Percentiles rank a stretch among this genome's conserved stretches.
Evolutionary conservation across 1,140 invertebrate genomes (phyloP).

Genomic region (Drosophila busckii): DNA sequence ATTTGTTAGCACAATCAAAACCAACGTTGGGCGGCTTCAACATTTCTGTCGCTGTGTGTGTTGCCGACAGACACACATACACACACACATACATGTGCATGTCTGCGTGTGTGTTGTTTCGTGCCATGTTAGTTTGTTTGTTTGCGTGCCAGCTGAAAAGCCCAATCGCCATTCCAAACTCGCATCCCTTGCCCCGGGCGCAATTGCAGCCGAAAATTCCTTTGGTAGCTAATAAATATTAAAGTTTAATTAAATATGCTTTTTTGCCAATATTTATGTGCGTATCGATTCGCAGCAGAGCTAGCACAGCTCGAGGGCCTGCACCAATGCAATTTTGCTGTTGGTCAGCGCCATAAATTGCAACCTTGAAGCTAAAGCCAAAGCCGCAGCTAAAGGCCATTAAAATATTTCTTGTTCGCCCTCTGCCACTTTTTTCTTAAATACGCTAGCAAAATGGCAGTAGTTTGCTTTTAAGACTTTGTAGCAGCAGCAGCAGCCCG

Average conservation of each 20-base stretch:
- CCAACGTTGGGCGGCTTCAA: slow-evolving; percentile 18
- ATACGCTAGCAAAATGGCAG: too few relatives aligned
- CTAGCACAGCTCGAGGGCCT: slow-evolving; percentile 8
- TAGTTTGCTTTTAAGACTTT: too few relatives aligned
- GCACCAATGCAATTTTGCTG: slow-evolving; percentile 61
- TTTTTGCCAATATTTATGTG: slow-evolving; percentile 68
- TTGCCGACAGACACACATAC: slow-evolving; percentile 46
- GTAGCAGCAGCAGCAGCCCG: too few relatives aligned
- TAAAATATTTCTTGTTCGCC: slow-evolving; percentile 51
- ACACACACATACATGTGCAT: too few relatives aligned
- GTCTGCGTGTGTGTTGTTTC: slow-evolving; percentile 23
- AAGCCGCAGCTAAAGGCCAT: slow-evolving; percentile 59
- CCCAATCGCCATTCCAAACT: slow-evolving; percentile 5
- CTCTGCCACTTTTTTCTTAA: slow-evolving; percentile 5
- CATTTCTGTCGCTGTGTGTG: slow-evolving; percentile 22
- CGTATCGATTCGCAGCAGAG: slow-evolving; percentile 52
- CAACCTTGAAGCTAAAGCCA: slow-evolving; percentile 64
- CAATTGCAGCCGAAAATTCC: slow-evolving; percentile 61
- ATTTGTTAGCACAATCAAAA: slow-evolving; percentile 62
- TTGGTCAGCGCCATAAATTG: slow-evolving; percentile 69
- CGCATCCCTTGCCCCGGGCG: slow-evolving; percentile 32
- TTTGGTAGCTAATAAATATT: slow-evolving; percentile 73
- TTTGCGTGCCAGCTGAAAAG: slow-evolving; percentile 30
- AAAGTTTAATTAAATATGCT: slow-evolving; percentile 77
- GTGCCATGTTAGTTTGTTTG: slow-evolving; percentile 46